A percentile compares a stretch with the other conserved stretches of the same genome.
Evolutionary conservation across 1,140 invertebrate genomes (phyloP).

Genomic region (Cotesia typhae): DNA sequence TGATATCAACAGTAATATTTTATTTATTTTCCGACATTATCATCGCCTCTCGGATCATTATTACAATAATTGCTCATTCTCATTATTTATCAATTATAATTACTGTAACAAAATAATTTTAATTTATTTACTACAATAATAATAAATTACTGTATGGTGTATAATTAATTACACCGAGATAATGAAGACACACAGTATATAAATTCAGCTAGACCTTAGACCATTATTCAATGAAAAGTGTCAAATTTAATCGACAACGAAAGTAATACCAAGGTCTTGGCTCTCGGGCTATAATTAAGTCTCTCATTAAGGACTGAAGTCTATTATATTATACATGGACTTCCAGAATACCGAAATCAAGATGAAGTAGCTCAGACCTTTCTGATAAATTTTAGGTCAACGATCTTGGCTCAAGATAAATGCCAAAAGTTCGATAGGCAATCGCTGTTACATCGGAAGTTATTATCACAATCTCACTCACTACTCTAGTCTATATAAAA

Average conservation of each 20-base stretch:
- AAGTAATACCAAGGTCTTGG: neutral
- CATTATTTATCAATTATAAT: too few species aligned
- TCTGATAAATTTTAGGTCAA: conserved; percentile 16
- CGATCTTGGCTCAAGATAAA: conserved; percentile 13
- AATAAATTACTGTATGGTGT: neutral
- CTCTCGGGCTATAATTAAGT: conserved; percentile 28
- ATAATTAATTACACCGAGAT: too few species aligned
- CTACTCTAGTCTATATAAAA: too few species aligned
- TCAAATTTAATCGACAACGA: conserved; percentile 12
- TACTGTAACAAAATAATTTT: too few species aligned
- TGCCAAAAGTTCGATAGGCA: conserved; percentile 31
- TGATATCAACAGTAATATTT: neutral
- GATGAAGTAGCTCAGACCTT: neutral
- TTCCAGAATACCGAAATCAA: neutral
- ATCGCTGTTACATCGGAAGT: conserved; percentile 10
- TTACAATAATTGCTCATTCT: too few species aligned
- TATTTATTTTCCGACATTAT: conserved; percentile 19
- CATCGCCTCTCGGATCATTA: conserved; percentile 8
- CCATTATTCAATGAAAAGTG: conserved; percentile 13
- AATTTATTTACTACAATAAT: neutral
- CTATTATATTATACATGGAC: neutral
- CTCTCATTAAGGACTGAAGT: conserved; percentile 10
- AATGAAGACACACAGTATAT: too few species aligned
- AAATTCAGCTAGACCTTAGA: too few species aligned
- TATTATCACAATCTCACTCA: conserved; percentile 5